Percentiles rank a stretch among this genome's conserved stretches.
phyloP scores from a whole-genome alignment of 2,113 vertebrate genomes.

The Tor tambroides region DNA sequence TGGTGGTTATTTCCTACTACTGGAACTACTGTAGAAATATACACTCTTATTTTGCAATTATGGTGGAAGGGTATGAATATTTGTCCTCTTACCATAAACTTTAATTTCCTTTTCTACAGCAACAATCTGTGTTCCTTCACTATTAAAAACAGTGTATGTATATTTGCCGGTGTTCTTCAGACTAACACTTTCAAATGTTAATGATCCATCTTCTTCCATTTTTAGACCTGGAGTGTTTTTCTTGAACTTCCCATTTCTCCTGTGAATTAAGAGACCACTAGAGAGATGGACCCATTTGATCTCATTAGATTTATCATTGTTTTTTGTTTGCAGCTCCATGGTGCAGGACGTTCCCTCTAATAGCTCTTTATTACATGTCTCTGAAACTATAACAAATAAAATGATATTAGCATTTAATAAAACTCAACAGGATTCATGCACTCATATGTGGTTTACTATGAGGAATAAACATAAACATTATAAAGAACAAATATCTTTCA shows the following conservation, averaged over 20 bases:
- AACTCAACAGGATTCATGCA: not conserved
- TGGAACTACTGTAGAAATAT: not conserved
- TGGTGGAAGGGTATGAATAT: not conserved
- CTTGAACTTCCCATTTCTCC: not conserved
- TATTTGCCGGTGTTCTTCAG: not conserved
- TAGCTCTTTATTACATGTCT: fast-evolving
- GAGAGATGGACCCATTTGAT: conserved; percentile 4
- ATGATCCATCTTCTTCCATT: not conserved
- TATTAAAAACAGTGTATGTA: fast-evolving
- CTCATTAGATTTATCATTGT: fast-evolving
- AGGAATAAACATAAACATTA: not conserved
- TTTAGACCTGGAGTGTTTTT: not conserved
- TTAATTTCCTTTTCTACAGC: not conserved
- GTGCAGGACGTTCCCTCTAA: not conserved
- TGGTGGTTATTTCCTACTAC: not conserved
- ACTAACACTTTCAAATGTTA: fast-evolving
- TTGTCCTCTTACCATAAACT: conserved; percentile 47
- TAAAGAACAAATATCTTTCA: not conserved
- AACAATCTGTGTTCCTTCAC: fast-evolving
- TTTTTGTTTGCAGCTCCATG: not conserved
- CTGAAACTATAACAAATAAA: not conserved
- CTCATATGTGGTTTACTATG: not conserved
- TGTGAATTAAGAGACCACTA: fast-evolving
- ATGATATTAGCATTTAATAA: not conserved
- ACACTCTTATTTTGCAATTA: not conserved